Conservation (phyloP, 2,797 vertebrate species). For the Percopsis omiscomaycus region DNA sequence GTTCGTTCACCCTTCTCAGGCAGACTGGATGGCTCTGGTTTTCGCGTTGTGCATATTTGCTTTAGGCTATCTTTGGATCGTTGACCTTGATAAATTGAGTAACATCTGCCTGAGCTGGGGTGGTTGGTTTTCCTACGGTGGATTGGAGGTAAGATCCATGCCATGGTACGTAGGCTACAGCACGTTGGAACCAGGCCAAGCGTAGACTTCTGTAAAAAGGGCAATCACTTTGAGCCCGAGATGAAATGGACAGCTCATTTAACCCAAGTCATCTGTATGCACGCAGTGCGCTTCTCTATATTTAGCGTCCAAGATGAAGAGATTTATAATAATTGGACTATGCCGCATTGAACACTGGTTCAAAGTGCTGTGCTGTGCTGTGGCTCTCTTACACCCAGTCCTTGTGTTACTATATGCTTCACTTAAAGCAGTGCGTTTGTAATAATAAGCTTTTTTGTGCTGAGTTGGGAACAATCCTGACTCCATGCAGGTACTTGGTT, state of each 20-base stretch:
- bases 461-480: conserved; percentile 45
- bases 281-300: conserved; percentile 44
- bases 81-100: conserved; percentile 9
- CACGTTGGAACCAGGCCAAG: conserved; percentile 48
- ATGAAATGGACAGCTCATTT: conserved; percentile 31
- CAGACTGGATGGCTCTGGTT: conserved; percentile 18
- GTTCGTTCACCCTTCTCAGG: conserved; percentile 59
- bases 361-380: conserved; percentile 55
- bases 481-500: conserved; percentile 67
- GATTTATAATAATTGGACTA: conserved; percentile 12
- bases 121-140: conserved; percentile 33
- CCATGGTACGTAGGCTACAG: conserved; percentile 39
- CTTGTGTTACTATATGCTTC: conserved; percentile 40
- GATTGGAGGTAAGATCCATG: conserved; percentile 52
- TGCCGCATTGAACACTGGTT: conserved; percentile 33
- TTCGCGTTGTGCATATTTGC: neutral
- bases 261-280: conserved; percentile 34
- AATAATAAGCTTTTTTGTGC: neutral
- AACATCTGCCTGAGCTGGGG: conserved; percentile 62
- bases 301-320: conserved; percentile 43
- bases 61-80: conserved; percentile 4
- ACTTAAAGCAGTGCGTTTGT: conserved; percentile 51
- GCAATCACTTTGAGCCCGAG: conserved; percentile 25
- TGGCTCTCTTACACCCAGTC: conserved; percentile 53
- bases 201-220: conserved; percentile 6